These are phyloP conservation scores for Cantharis rufa DNA, from an alignment of 2,888 invertebrate genomes.

Conservation along the genomic window DNA sequence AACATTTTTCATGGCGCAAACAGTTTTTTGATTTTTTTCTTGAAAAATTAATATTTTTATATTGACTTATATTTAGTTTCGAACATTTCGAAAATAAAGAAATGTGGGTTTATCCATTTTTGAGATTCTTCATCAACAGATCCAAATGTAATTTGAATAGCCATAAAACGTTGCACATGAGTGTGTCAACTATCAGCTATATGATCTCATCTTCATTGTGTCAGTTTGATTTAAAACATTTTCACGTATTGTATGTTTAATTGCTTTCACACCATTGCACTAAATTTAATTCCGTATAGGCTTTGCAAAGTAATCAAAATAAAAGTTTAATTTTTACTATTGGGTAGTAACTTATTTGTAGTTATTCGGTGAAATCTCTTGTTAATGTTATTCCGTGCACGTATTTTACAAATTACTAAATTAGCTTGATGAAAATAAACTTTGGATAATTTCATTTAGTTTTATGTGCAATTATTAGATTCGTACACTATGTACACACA, in stretches of 20 bases:
- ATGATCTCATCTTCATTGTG: background rate
- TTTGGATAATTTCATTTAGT: background rate
- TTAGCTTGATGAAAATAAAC: background rate
- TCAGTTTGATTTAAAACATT: background rate
- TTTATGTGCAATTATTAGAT: background rate
- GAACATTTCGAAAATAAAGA: no score
- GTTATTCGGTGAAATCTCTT: background rate
- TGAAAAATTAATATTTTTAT: no score
- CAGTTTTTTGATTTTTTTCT: no score
- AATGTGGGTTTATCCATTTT: no score
- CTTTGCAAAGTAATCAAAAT: background rate
- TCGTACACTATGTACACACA: background rate
- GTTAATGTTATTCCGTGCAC: background rate
- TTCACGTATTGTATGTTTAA: background rate
- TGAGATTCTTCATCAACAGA: background rate
- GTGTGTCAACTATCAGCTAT: background rate
- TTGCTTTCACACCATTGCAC: background rate
- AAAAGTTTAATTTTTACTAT: background rate
- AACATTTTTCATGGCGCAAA: no score
- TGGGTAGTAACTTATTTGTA: background rate
- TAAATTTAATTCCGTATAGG: background rate
- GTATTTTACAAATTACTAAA: background rate
- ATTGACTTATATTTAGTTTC: no score
- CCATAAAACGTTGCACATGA: background rate
- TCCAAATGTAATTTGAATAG: background rate